phyloP scores from a whole-genome alignment of 2,888 invertebrate genomes.

The Metopia argyrocephala region DNA sequence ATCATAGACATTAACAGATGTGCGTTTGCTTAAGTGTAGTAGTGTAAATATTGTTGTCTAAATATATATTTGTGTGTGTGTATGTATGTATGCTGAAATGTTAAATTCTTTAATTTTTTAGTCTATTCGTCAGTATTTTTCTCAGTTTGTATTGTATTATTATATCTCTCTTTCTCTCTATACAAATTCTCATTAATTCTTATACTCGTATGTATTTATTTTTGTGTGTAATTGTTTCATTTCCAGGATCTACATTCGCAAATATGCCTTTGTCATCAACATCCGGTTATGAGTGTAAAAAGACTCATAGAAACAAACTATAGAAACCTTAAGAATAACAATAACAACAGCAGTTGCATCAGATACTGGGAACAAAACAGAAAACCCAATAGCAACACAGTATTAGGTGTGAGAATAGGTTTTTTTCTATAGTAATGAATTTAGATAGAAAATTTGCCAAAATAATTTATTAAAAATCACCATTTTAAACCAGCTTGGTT shows the following conservation, averaged over 20 bases:
- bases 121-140: neutral
- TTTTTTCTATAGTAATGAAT: too few species aligned
- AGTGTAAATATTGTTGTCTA: neutral
- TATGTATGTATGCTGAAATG: neutral
- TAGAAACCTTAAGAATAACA: slow-evolving; percentile 40
- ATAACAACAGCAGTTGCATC: slow-evolving; percentile 22
- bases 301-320: slow-evolving; percentile 59
- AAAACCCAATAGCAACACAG: slow-evolving; percentile 24
- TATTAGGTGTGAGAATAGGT: neutral
- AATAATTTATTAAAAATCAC: too few species aligned
- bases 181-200: neutral
- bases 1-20: neutral
- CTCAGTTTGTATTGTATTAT: neutral
- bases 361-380: too few species aligned
- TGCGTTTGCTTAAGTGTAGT: neutral
- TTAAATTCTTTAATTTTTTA: slow-evolving; percentile 6
- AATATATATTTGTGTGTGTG: neutral
- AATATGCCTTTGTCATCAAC: slow-evolving; percentile 71
- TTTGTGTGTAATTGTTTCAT: slow-evolving; percentile 73
- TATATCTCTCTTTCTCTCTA: neutral
- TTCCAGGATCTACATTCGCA: slow-evolving; percentile 75
- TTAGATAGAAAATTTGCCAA: too few species aligned
- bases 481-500: too few species aligned
- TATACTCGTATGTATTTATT: slow-evolving; percentile 24
- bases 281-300: slow-evolving; percentile 39